Percentiles rank a stretch among this genome's conserved stretches.
These are phyloP conservation scores for Colius striatus DNA, from an alignment of 2,113 vertebrate genomes.

Conservation along the genomic window DNA sequence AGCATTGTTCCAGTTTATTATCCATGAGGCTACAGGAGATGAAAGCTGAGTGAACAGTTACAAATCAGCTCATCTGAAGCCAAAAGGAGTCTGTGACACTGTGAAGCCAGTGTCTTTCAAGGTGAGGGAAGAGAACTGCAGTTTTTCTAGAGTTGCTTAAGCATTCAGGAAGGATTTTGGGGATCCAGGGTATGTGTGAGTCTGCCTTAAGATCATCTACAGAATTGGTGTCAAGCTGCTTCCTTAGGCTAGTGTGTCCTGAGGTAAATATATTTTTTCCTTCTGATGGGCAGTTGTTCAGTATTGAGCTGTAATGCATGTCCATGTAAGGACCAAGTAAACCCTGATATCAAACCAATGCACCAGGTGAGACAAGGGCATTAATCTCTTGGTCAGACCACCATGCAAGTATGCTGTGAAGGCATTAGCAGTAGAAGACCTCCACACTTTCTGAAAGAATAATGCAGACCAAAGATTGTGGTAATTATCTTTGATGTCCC, in stretches of 20 bases:
- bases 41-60: neutral
- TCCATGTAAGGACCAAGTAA: neutral
- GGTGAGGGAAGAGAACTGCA: neutral
- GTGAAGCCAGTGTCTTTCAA: neutral
- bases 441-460: neutral
- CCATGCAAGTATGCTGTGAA: neutral
- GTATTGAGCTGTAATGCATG: accelerated
- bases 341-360: neutral
- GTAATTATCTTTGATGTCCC: neutral
- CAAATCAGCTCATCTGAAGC: neutral
- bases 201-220: neutral
- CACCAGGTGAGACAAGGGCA: neutral
- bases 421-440: neutral
- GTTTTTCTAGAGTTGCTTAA: neutral
- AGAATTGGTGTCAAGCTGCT: neutral
- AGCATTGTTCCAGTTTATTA: neutral
- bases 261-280: neutral
- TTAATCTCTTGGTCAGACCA: neutral
- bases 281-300: neutral
- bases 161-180: neutral
- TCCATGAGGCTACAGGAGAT: neutral
- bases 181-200: neutral
- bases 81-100: neutral
- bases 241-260: neutral
- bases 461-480: neutral